Base-by-base conservation (phyloP, 2,888 invertebrate species). In the Orchestes rusci region DNA sequence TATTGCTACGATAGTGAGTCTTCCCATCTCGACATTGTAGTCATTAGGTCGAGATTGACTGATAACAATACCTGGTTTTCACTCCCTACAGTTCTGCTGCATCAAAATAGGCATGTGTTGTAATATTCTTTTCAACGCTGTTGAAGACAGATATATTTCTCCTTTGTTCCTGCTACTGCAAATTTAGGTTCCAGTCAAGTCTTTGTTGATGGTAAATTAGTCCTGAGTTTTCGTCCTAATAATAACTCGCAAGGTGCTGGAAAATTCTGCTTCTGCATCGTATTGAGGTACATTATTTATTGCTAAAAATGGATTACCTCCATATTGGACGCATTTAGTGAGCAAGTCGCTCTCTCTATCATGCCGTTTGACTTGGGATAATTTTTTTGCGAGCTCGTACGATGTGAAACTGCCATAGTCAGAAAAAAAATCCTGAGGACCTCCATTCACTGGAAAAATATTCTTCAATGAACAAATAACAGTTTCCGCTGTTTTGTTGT, bases 211-310 rank as follows among this genome's bases (percentile, higher is more conserved):
- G 54, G 54, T 23, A 56, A 38, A 17, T 39, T 50, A 27, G 53
- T 47, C 50, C 53, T 50, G 23, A 58, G 16, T 41, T 32, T 43
- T 59, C 57, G 48, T 15, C 55, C 57, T 55, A 56, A 55, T 27
- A 55, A 43, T 3, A 29, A 5, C 2, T 23, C 12, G 30, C 30
- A 17, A 8, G 30, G 16, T 10, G 39, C 50, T 32, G 55, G 55
- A 45, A 56, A 44, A 34, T 53, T 42, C 16, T 41, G 13, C 13
- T 57, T 58, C 5, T 54, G 51, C 23, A 57, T 58, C 2, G 40
- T 39, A 35, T 56, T 56, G 39, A 54, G 50, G 27, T 54, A 35
- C 12, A 54, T 18, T 12, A n/a, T n/a, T n/a, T n/a, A 53, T 51
- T 44, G 27, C 16, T 18, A 55, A 31, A 43, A 55, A 55, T n/a